phyloP scores from a whole-genome alignment of 2,113 vertebrate genomes.

The Aptenodytes patagonicus region DNA sequence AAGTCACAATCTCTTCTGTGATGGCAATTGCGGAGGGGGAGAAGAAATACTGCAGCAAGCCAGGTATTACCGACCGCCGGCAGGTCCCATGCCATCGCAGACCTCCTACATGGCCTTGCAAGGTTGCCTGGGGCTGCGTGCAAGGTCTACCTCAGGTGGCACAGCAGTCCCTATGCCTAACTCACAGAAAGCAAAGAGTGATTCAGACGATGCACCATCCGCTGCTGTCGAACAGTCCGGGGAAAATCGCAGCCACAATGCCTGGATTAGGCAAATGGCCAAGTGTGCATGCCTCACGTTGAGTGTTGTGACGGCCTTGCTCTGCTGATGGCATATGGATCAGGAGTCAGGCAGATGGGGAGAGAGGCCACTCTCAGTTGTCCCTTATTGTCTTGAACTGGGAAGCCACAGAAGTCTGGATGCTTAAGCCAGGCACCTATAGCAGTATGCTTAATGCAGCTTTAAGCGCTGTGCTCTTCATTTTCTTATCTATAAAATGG shows the following conservation, averaged over 20 bases:
- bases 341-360: background rate
- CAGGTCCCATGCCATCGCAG: background rate
- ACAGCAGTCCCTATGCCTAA: background rate
- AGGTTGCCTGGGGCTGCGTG: background rate
- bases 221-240: fast-evolving
- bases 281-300: fast-evolving
- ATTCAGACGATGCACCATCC: fast-evolving
- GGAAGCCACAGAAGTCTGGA: background rate
- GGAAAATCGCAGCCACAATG: background rate
- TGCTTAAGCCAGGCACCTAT: background rate
- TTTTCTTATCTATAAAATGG: background rate
- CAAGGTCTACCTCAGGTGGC: background rate
- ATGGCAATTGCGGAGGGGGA: background rate
- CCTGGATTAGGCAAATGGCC: background rate
- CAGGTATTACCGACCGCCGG: fast-evolving
- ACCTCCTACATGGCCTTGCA: background rate
- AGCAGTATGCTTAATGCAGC: background rate
- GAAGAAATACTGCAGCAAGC: background rate
- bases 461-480: background rate
- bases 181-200: background rate
- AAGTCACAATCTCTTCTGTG: background rate
- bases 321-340: background rate
- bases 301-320: fast-evolving
- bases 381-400: background rate
- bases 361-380: fast-evolving